Evolutionary conservation across 2,888 invertebrate species (phyloP).

Genomic region (Drosophila pegasa): DNA sequence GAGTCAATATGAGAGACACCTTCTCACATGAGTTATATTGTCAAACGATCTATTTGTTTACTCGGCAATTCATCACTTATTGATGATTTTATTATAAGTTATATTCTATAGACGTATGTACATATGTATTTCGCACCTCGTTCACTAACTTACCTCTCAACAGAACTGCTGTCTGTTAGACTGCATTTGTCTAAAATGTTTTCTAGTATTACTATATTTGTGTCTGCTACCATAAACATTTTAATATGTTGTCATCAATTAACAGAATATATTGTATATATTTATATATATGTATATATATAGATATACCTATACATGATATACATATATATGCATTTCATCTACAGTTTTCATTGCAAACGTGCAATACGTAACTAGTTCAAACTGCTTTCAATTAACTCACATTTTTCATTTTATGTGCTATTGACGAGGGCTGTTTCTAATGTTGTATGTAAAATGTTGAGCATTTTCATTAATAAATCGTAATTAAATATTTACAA

Average conservation of each 20-base stretch:
- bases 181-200: conserved; percentile 1
- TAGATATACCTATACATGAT: neutral
- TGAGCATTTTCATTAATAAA: neutral
- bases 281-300: conserved; percentile 1
- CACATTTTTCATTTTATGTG: conserved; percentile 7
- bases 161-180: neutral
- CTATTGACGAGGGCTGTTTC: neutral
- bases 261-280: conserved; percentile 7
- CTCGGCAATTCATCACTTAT: conserved; percentile 13
- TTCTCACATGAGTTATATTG: neutral
- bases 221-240: neutral
- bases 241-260: conserved; percentile 10
- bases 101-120: neutral
- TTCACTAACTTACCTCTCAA: neutral
- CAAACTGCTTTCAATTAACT: conserved; percentile 58
- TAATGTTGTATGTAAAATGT: neutral
- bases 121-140: conserved; percentile 4
- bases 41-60: conserved; percentile 27
- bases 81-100: conserved; percentile 6
- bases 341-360: conserved; percentile 10
- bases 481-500: neutral
- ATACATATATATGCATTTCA: neutral
- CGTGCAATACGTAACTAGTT: conserved; percentile 21
- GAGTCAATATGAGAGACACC: neutral
- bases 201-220: neutral